These are phyloP conservation scores for Caenorhabditis sp. DNA, from an alignment of 2,888 invertebrate species.

Conservation along the genomic window DNA sequence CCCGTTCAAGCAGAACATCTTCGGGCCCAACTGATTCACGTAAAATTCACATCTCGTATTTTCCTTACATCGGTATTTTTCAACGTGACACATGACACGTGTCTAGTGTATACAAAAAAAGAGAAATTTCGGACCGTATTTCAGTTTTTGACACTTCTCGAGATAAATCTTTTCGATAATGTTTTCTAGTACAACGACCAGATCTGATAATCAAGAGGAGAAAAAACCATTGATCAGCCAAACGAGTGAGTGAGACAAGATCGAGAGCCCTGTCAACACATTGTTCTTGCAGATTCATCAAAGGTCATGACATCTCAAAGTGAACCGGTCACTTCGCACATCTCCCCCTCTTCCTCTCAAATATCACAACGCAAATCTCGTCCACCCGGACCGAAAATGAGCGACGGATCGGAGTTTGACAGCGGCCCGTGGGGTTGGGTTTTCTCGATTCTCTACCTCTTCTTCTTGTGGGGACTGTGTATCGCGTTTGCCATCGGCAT, in stretches of 20 bases:
- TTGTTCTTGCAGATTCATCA: no score
- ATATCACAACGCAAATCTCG: neutral
- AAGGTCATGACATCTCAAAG: no score
- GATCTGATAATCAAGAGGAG: neutral
- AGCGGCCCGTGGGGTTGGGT: slow-evolving; percentile 40
- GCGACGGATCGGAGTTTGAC: slow-evolving; percentile 41
- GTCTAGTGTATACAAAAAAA: no score
- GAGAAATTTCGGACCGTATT: no score
- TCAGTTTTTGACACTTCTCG: neutral
- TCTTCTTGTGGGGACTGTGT: slow-evolving; percentile 31
- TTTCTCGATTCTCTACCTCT: slow-evolving; percentile 36
- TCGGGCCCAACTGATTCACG: no score
- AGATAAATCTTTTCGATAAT: neutral
- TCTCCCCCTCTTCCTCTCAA: no score
- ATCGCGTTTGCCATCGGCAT: slow-evolving; percentile 21
- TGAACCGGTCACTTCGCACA: no score
- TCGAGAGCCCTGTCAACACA: no score
- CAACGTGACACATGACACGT: no score
- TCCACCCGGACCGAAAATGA: slow-evolving; percentile 36
- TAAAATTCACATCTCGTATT: no score
- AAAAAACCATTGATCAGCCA: neutral
- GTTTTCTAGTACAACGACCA: neutral
- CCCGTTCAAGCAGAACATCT: no score
- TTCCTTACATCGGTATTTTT: no score
- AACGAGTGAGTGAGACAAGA: neutral